phyloP scores from a whole-genome alignment of 2,888 invertebrate genomes.

The Cloeon dipterum region DNA sequence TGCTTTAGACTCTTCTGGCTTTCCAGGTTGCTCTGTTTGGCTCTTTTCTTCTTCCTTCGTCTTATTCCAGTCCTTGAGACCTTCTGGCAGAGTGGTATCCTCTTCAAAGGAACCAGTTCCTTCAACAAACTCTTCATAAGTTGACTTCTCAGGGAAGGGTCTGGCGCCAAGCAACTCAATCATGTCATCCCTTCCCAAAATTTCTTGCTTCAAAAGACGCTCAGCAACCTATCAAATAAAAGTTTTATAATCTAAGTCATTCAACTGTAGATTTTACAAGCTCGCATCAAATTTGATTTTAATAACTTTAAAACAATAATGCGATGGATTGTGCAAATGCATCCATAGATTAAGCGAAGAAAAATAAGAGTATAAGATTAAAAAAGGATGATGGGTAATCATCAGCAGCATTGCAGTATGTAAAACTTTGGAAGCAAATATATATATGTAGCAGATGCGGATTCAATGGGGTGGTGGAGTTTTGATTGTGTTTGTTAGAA shows the following conservation, averaged over 20 bases:
- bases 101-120: conserved; percentile 96
- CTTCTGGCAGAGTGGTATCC: conserved; percentile 82
- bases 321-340: not conserved
- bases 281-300: not conserved
- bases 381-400: not conserved
- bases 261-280: not conserved
- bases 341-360: not conserved
- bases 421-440: too few relatives aligned
- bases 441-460: too few relatives aligned
- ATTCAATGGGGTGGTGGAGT: too few relatives aligned
- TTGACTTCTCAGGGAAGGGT: conserved; percentile 96
- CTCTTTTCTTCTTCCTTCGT: conserved; percentile 1
- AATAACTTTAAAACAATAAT: not conserved
- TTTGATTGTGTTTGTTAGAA: too few relatives aligned
- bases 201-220: conserved; percentile 78
- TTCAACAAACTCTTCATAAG: conserved; percentile 98
- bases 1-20: not conserved
- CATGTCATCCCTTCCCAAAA: conserved; percentile 91
- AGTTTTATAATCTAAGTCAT: too few relatives aligned
- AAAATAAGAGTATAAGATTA: not conserved
- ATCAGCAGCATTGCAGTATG: too few relatives aligned
- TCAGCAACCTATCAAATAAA: conserved; percentile 61
- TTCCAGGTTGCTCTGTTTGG: not conserved
- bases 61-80: conserved; percentile 87
- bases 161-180: conserved; percentile 81